Evolutionary conservation across 2,797 vertebrate species (phyloP).

Genomic region (Gadopsis marmoratus): DNA sequence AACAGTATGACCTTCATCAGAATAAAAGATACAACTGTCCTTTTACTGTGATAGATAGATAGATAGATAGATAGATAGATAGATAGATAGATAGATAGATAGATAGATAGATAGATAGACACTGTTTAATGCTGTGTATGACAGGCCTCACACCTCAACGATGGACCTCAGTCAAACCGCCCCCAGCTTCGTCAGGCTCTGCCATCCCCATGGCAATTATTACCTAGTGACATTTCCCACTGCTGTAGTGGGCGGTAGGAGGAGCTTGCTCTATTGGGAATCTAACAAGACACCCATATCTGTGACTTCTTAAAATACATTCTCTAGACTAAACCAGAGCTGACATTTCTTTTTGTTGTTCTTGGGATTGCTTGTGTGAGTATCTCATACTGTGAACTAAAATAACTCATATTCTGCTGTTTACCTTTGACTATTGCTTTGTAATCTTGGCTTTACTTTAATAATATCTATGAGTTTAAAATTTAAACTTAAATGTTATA

Average conservation of each 20-base stretch:
- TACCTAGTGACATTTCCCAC: conserved; percentile 84
- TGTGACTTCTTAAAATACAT: conserved; percentile 66
- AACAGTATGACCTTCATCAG: conserved; percentile 43
- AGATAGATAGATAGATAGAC: conserved; percentile 20
- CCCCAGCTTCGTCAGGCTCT: conserved; percentile 79
- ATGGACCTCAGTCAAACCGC: conserved; percentile 82
- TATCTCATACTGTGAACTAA: conserved; percentile 19
- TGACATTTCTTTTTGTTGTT: conserved; percentile 21
- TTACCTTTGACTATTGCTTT: conserved; percentile 1
- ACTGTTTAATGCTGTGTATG: conserved; percentile 28
- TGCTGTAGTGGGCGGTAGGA: conserved; percentile 71
- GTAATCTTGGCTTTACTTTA: neutral
- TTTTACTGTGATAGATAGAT: neutral
- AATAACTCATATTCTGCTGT: conserved; percentile 9
- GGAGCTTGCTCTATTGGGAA: conserved; percentile 60
- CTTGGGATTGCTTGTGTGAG: conserved; percentile 8
- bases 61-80: conserved; percentile 12
- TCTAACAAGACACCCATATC: conserved; percentile 57
- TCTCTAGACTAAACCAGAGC: conserved; percentile 29
- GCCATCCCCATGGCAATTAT: conserved; percentile 88
- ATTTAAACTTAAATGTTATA: neutral
- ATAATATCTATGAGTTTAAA: neutral
- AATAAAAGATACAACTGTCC: conserved; percentile 11
- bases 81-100: neutral
- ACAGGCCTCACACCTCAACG: conserved; percentile 74